Evolutionary conservation across 2,113 vertebrate genomes (phyloP).

Genomic region (Peromyscus maniculatus): DNA sequence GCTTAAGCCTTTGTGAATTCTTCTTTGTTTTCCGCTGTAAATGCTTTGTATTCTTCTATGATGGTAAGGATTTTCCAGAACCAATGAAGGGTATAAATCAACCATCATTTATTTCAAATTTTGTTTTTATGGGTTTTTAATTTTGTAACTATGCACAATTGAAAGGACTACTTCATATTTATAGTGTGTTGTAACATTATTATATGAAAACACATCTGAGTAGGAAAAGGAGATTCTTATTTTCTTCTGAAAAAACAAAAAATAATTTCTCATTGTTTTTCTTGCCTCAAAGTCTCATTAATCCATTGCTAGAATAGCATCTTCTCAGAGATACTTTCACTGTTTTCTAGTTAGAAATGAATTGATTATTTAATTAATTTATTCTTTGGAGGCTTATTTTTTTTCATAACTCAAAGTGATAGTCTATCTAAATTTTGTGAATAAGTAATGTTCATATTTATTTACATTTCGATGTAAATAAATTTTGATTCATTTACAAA

Average conservation of each 20-base stretch:
- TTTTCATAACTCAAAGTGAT: neutral
- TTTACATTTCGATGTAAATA: no score
- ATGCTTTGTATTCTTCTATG: constrained; percentile 14
- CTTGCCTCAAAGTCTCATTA: neutral
- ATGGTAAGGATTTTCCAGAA: constrained; percentile 48
- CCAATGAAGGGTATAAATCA: neutral
- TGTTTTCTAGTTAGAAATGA: neutral
- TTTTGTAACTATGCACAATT: neutral
- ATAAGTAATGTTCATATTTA: neutral
- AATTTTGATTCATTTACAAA: neutral
- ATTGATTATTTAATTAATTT: neutral
- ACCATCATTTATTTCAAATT: constrained; percentile 7
- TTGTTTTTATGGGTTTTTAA: neutral
- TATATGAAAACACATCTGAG: neutral
- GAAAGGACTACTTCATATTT: neutral
- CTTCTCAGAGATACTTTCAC: neutral
- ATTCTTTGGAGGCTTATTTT: neutral
- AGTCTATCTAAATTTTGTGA: neutral
- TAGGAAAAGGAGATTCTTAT: constrained; percentile 2
- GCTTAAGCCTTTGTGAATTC: neutral
- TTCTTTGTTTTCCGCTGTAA: neutral
- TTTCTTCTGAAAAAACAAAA: neutral
- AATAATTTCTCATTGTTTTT: neutral
- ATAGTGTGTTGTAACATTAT: neutral
- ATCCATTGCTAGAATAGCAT: neutral